Evolutionary conservation across 2,113 vertebrate genomes (phyloP).

Genomic region (Oreochromis niloticus): DNA sequence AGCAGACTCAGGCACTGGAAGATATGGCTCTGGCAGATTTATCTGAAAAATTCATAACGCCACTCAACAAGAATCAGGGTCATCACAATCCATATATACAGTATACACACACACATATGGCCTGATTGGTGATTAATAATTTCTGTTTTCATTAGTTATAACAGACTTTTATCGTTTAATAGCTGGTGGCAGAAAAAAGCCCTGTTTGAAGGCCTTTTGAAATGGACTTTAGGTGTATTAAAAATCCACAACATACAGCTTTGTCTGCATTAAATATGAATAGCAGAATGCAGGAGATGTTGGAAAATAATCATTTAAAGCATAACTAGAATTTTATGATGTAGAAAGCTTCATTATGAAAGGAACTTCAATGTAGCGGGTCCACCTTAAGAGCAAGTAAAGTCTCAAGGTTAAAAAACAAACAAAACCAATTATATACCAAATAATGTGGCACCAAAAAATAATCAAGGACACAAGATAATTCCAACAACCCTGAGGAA

Average conservation of each 20-base stretch:
- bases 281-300: neutral
- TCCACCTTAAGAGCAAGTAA: neutral
- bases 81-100: neutral
- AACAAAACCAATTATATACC: neutral
- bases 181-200: neutral
- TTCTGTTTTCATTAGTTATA: no score
- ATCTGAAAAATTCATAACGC: slow-evolving; percentile 68
- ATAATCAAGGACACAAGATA: neutral
- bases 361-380: neutral
- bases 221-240: neutral
- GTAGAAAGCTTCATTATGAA: neutral
- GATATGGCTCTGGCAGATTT: slow-evolving; percentile 36
- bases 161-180: neutral
- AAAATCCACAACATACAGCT: neutral
- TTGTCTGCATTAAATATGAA: neutral
- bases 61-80: slow-evolving; percentile 43
- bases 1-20: slow-evolving; percentile 37
- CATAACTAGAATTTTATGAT: neutral
- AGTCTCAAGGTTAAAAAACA: neutral
- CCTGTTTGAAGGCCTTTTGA: neutral
- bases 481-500: neutral
- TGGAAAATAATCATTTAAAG: neutral
- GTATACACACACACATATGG: neutral
- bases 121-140: neutral
- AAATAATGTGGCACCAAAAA: neutral